Evolutionary conservation across 1,140 invertebrate genomes (phyloP).

Genomic region (Mylabris phalerata): DNA sequence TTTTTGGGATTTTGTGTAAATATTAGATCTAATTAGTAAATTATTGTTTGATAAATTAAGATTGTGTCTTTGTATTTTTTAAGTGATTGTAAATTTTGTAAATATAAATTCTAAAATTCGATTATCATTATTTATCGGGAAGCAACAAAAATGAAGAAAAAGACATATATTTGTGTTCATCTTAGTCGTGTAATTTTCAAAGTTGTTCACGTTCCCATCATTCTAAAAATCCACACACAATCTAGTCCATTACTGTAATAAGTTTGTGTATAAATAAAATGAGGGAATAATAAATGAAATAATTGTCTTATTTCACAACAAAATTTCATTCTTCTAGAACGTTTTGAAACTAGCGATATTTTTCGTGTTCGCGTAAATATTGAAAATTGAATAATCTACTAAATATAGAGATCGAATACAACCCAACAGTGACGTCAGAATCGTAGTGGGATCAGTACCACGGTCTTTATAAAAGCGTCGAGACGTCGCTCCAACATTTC

Average conservation of each 20-base stretch:
- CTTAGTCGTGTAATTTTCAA: constrained; percentile 15
- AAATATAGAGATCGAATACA: constrained; percentile 26
- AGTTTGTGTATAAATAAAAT: constrained; percentile 12
- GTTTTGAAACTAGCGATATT: background rate
- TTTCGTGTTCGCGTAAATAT: constrained; percentile 1
- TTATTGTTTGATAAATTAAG: background rate
- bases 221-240: constrained; percentile 4
- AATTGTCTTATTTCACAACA: constrained; percentile 1
- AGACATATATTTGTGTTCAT: constrained; percentile 12
- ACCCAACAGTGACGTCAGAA: too few species aligned
- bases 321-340: constrained; percentile 8
- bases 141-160: too few species aligned
- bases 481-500: constrained; percentile 16
- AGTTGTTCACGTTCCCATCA: constrained; percentile 12
- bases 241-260: constrained; percentile 16
- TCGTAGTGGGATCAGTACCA: constrained; percentile 12
- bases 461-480: constrained; percentile 32
- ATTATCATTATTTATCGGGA: too few species aligned
- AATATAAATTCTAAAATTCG: background rate
- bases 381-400: constrained; percentile 34
- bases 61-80: constrained; percentile 15
- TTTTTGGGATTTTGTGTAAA: constrained; percentile 3
- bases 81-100: constrained; percentile 14
- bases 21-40: background rate
- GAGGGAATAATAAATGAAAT: constrained; percentile 18